Percentiles rank a stretch among this genome's conserved stretches.
Conservation (phyloP, 2,888 invertebrate genomes). For the Augochlorella aurata region DNA sequence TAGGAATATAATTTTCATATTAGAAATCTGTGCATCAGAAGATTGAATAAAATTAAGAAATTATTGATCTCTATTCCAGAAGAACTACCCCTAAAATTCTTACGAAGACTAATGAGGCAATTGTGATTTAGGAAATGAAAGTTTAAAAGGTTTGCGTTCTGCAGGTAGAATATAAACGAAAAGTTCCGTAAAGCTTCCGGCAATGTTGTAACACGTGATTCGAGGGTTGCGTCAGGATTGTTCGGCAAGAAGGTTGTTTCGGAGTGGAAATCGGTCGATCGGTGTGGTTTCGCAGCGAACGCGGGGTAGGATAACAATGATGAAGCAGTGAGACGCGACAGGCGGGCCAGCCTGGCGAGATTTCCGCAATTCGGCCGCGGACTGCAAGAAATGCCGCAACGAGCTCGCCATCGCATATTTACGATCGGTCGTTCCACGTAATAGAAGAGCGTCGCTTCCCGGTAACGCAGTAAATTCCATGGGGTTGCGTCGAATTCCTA, state of each 20-base stretch:
- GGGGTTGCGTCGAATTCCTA: neutral
- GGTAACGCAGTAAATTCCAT: conserved; percentile 14
- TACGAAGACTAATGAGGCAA: no score
- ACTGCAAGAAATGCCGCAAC: conserved; percentile 10
- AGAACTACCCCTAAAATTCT: no score
- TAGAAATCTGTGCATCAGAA: neutral
- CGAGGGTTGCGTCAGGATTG: no score
- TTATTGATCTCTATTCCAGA: no score
- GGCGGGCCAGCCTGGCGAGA: neutral
- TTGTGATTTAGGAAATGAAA: no score
- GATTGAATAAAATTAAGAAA: neutral
- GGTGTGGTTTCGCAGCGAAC: neutral
- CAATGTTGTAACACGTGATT: no score
- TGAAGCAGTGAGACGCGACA: neutral
- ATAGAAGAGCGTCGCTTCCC: conserved; percentile 1
- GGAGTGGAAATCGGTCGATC: neutral
- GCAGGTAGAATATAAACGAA: no score
- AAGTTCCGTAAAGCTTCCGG: no score
- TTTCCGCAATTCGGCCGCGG: conserved; percentile 10
- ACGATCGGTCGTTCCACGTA: conserved; percentile 2
- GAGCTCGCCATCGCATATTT: conserved; percentile 3
- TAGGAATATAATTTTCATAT: no score
- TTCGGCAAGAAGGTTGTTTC: no score
- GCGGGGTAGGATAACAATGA: neutral
- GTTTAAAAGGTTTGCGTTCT: no score